Percentiles rank a stretch among this genome's conserved stretches.
Conservation (phyloP, 2,113 vertebrate species). For the Anhinga rufa region DNA sequence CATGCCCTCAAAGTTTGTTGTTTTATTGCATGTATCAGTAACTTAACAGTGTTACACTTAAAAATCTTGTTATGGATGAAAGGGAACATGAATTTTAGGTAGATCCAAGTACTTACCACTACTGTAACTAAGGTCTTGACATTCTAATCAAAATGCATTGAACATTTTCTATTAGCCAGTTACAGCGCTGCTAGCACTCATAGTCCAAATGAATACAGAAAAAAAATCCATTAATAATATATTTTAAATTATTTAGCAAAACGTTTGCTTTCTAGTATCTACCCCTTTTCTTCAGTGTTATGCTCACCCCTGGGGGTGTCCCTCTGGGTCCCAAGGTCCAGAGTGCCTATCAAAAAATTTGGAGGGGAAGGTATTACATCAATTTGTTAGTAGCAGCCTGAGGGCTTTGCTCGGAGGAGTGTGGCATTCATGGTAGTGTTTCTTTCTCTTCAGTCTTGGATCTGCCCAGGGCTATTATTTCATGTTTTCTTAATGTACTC, state of each 20-base stretch:
- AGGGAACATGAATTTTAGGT: background rate
- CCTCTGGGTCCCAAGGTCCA: background rate
- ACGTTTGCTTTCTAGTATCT: background rate
- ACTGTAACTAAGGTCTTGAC: background rate
- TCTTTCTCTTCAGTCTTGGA: background rate
- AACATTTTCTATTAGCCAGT: background rate
- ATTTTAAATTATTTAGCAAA: background rate
- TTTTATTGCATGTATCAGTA: background rate
- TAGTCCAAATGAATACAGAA: background rate
- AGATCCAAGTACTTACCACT: background rate
- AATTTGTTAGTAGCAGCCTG: background rate
- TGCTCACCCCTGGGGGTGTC: background rate
- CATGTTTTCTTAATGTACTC: background rate
- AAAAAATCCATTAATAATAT: background rate
- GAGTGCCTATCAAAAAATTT: background rate
- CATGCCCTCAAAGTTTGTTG: background rate
- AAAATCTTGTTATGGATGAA: background rate
- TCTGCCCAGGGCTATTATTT: background rate
- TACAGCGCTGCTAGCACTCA: background rate
- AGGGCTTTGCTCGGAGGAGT: background rate
- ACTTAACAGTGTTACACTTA: background rate
- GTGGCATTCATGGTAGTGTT: background rate
- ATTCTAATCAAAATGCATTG: background rate
- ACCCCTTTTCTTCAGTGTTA: background rate
- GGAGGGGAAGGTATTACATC: background rate